Percentiles rank a stretch among this genome's conserved stretches.
Conservation (phyloP, 1,140 invertebrate species). For the Pogonomyrmex barbatus region DNA sequence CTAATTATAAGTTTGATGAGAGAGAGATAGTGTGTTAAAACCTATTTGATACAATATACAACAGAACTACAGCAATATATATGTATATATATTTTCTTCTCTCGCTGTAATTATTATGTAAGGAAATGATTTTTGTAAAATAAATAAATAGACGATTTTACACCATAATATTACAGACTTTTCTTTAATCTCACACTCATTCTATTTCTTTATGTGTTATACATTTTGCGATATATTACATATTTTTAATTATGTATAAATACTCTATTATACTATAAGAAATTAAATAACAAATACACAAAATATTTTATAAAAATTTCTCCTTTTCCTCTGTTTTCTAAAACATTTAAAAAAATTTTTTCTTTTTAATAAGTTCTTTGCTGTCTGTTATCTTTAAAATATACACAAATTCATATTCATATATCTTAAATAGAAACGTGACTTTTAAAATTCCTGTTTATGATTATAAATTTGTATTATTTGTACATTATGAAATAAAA, state of each 20-base stretch:
- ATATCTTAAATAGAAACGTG: constrained; percentile 7
- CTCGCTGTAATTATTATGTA: constrained; percentile 15
- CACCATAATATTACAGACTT: constrained; percentile 14
- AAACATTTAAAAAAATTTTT: no score
- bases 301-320: neutral
- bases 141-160: constrained; percentile 37
- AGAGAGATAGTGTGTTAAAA: constrained; percentile 51
- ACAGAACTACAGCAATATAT: constrained; percentile 49
- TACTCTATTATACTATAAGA: neutral
- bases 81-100: neutral
- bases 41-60: constrained; percentile 50
- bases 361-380: neutral
- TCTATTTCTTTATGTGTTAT: neutral
- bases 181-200: constrained; percentile 21
- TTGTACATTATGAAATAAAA: constrained; percentile 45
- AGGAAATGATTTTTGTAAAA: constrained; percentile 21
- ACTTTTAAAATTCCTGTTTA: constrained; percentile 12
- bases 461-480: constrained; percentile 31
- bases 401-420: neutral
- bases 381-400: constrained; percentile 19
- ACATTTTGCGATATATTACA: neutral
- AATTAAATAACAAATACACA: neutral
- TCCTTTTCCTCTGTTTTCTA: no score
- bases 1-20: constrained; percentile 80
- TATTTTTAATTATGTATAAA: constrained; percentile 14